These are phyloP conservation scores for Dicranocentrus wangi DNA, from an alignment of 2,888 invertebrate genomes.

Conservation along the genomic window DNA sequence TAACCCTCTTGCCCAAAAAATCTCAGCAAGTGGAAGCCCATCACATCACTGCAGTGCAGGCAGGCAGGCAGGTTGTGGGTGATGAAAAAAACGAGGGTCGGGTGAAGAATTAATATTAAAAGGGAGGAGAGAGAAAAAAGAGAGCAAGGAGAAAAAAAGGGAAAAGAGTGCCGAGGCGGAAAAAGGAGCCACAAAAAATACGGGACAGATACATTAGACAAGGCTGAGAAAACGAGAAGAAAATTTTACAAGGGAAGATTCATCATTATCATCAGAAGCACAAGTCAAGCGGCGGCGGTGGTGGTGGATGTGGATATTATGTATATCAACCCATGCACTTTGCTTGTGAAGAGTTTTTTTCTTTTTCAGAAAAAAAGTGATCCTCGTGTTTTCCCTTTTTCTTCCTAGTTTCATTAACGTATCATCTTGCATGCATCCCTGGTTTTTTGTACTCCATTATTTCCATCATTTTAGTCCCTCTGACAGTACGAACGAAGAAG, in stretches of 20 bases:
- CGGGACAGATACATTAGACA: slow-evolving; percentile 50
- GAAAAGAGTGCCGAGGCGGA: slow-evolving; percentile 57
- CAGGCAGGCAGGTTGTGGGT: slow-evolving; percentile 54
- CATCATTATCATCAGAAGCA: slow-evolving; percentile 54
- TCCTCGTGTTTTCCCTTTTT: slow-evolving; percentile 26
- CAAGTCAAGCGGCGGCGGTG: slow-evolving; percentile 62
- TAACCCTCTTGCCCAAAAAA: slow-evolving; percentile 52
- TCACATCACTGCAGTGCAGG: slow-evolving; percentile 32
- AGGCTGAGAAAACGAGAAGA: slow-evolving; percentile 43
- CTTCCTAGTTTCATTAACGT: slow-evolving; percentile 63
- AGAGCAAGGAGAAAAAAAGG: slow-evolving; percentile 36
- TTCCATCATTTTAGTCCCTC: slow-evolving; percentile 59
- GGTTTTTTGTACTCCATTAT: slow-evolving; percentile 58
- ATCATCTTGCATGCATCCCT: slow-evolving; percentile 58
- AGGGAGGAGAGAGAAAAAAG: slow-evolving; percentile 39
- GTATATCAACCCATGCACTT: slow-evolving; percentile 43
- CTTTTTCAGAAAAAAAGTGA: slow-evolving; percentile 39
- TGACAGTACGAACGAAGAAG: no score
- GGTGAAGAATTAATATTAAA: slow-evolving; percentile 62
- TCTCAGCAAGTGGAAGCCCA: slow-evolving; percentile 48
- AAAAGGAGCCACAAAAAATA: slow-evolving; percentile 58
- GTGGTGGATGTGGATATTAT: no score
- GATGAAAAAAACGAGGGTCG: slow-evolving; percentile 60
- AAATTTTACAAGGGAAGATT: slow-evolving; percentile 48
- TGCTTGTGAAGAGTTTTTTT: slow-evolving; percentile 13